Percentiles rank a stretch among this genome's conserved stretches.
Conservation (phyloP, 2,113 vertebrate species). For the Phylloscopus trochilus region DNA sequence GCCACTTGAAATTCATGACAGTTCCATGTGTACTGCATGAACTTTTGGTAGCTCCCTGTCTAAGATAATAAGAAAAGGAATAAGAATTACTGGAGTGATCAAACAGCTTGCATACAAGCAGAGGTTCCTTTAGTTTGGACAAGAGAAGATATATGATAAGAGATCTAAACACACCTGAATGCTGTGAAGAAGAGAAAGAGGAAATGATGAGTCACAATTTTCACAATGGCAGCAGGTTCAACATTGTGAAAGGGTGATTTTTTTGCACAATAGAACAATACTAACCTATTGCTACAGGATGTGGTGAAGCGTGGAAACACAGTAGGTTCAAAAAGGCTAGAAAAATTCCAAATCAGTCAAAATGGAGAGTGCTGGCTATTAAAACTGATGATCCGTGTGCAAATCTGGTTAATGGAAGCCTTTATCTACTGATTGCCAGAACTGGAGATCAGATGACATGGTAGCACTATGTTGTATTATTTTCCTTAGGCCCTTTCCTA, state of each 20-base stretch:
- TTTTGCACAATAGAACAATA: background rate
- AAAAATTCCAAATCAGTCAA: background rate
- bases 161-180: background rate
- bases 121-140: background rate
- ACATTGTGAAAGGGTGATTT: background rate
- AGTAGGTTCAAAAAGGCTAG: background rate
- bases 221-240: background rate
- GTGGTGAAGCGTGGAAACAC: background rate
- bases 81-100: background rate
- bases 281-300: background rate
- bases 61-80: background rate
- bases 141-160: background rate
- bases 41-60: background rate
- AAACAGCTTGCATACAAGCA: background rate
- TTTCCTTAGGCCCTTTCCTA: background rate
- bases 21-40: background rate
- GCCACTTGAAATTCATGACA: background rate
- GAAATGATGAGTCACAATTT: conserved; percentile 29
- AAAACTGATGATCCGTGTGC: background rate
- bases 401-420: background rate
- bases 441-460: background rate
- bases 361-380: background rate
- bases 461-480: background rate
- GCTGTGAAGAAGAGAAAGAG: background rate
- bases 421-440: background rate